Base-by-base conservation (phyloP, 2,888 invertebrate species). In the Drosophila quinaria region DNA sequence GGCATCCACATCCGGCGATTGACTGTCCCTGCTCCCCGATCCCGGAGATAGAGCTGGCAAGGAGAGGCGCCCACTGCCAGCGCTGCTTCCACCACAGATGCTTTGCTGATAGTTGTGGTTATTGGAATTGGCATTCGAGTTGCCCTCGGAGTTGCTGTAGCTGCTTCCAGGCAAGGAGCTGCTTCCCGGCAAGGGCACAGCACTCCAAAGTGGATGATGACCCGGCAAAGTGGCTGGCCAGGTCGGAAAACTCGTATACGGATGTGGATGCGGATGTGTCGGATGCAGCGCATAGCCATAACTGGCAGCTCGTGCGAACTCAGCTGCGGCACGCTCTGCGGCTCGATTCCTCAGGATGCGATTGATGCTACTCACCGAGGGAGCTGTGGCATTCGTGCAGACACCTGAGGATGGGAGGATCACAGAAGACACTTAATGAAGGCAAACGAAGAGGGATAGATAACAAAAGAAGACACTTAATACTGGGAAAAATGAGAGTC, bases 361-460 rank as follows among this genome's bases (percentile, higher is more conserved):
- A 93, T 98, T 99, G 92, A 99, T 99, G 80, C 98, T 98, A 89
- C 98, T 98, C 3, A 99, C 98, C 55, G 98, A 98, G 0, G 99
- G 99, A 0, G 99, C 98, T 19, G 98, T 98, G 55, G 96, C 97
- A 92, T 98, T 98, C 42, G 97, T 97, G 93, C 99, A 99, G 8
- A 99, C 97, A 80, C 97, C 98, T 98, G 94, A 8, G 13, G 8
- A 8, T n/a, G 17, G 31, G 0, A 22, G 8, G 13, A 35, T 35
- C 9, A 19, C 33, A 33, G 50, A 39, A 39, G 15, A 9, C 8
- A 0, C 4, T 51, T 9, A 25, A 25, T 51, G 6, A 1, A 0
- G 19, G 9, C 3, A 17, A 2, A 4, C 4, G 10, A 42, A 2
- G 35, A 4, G 11, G 35, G 11, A 35, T 6, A 44, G 5, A 37